These are phyloP conservation scores for Benthosema pterotum DNA, from an alignment of 2,797 vertebrate species.

Conservation along the genomic window DNA sequence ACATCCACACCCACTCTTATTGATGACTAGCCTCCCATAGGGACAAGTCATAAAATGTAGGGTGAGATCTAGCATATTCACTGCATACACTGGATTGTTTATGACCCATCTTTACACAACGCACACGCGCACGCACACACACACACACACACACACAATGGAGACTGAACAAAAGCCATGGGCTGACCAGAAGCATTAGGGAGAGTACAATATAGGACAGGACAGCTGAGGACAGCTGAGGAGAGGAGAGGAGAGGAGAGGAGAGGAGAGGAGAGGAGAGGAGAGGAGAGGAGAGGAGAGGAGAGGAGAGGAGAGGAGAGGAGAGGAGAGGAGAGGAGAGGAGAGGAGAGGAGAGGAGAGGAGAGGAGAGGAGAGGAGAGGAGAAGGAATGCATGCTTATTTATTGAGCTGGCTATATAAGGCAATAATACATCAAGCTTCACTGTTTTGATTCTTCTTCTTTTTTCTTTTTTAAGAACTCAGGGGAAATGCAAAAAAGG, in stretches of 20 bases:
- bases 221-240: conserved; percentile 3
- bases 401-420: conserved; percentile 63
- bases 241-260: conserved; percentile 16
- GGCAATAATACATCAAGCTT: conserved; percentile 34
- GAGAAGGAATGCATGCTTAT: conserved; percentile 53
- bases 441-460: conserved; percentile 40
- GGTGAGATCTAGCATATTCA: too few relatives aligned
- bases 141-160: conserved; percentile 20
- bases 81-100: conserved; percentile 51
- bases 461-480: conserved; percentile 37
- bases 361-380: conserved; percentile 20
- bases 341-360: conserved; percentile 4
- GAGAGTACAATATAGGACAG: conserved; percentile 6
- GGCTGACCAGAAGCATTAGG: conserved; percentile 24
- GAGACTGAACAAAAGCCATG: conserved; percentile 35
- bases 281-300: conserved; percentile 16
- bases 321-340: background rate
- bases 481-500: conserved; percentile 22
- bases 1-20: too few relatives aligned
- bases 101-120: conserved; percentile 56
- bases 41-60: too few relatives aligned
- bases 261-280: conserved; percentile 33
- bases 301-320: conserved; percentile 31
- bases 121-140: conserved; percentile 8
- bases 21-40: too few relatives aligned